Conservation (phyloP, 2,113 vertebrate genomes). For the Apaloderma vittatum region DNA sequence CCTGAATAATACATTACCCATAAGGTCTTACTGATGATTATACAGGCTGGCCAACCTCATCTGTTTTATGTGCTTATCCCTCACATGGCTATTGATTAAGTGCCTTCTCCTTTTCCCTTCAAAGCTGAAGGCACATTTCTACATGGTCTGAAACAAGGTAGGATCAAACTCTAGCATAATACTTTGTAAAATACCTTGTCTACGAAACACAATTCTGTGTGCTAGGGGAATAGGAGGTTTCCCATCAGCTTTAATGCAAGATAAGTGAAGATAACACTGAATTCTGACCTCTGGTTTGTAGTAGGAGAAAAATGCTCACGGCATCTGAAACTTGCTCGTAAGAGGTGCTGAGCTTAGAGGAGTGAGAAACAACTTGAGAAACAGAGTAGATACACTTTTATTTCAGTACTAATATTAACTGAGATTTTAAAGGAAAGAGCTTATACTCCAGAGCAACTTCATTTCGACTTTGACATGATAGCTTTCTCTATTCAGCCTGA, state of each 20-base stretch:
- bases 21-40: not conserved
- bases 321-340: not conserved
- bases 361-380: not conserved
- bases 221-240: constrained; percentile 20
- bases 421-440: not conserved
- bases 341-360: not conserved
- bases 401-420: not conserved
- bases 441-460: not conserved
- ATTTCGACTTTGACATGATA: not conserved
- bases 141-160: not conserved
- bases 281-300: not conserved
- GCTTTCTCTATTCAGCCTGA: not conserved
- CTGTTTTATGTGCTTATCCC: constrained; percentile 54
- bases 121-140: constrained; percentile 45
- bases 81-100: constrained; percentile 64
- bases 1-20: constrained; percentile 10
- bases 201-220: not conserved
- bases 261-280: not conserved
- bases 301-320: not conserved
- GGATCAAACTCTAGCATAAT: not conserved
- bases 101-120: constrained; percentile 41
- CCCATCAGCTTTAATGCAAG: not conserved
- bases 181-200: not conserved
- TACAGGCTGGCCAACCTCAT: constrained; percentile 25
- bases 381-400: not conserved